Evolutionary conservation across 2,113 vertebrate genomes (phyloP), one percentile per base, ranked within the genome.

Genomic region (Dunckerocampus dactyliophorus): DNA sequence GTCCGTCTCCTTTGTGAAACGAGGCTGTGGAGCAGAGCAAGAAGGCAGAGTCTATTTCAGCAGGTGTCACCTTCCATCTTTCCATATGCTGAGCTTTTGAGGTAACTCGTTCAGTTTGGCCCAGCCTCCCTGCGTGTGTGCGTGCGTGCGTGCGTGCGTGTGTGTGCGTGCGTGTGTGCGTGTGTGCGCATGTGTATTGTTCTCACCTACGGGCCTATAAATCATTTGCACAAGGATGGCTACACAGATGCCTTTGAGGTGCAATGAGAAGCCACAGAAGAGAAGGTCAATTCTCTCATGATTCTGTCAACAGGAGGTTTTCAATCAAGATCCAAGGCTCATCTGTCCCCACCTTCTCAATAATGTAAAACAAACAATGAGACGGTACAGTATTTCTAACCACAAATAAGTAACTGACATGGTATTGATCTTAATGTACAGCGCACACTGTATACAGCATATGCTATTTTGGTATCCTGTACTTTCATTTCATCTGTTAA

Each of bases 31-130:
- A 14, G 28, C 10, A 17, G 20, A 70, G 63, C 0, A 0, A 47
- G 20, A 55, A 19, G 46, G 62, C 0, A 24, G 47, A 60, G 66
- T 52, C 53, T 20, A 31, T 69, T 63, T 62, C 78, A 59, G 39
- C 54, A 60, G 79, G 76, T 82, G 71, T 85, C 79, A 68, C 72
- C 72, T 85, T 81, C 64, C 76, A 82, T 78, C 72, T 82, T 82
- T 85, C 82, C 78, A 69, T 72, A 62, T 4, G 2, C 58, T 81
- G 79, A 80, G 81, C 84, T 83, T 82, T 72, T 80, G 72, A 77
- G 52, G 50, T 66, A 65, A 63, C 57, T 17, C 0, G 11, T 56
- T 66, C 37, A 11, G 69, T 53, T 67, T 37, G 39, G 56, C 66
- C 49, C 13, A 16, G 43, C 19, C 31, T 16, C 17, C 39, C 39